phyloP scores from a whole-genome alignment of 2,113 vertebrate genomes.

The Tragulus kanchil region DNA sequence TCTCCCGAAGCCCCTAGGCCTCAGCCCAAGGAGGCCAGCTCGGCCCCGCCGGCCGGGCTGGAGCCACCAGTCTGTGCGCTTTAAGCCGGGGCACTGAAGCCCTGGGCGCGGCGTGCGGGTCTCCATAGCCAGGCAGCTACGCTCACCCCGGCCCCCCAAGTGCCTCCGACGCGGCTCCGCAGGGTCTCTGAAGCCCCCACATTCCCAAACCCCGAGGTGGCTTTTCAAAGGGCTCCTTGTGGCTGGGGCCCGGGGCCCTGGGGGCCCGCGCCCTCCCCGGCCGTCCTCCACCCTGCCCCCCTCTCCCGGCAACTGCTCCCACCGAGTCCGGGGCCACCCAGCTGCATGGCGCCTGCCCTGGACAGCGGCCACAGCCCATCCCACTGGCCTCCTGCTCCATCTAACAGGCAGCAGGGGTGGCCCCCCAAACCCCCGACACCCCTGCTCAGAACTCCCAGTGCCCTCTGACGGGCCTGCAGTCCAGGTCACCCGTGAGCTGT shows the following conservation, averaged over 20 bases:
- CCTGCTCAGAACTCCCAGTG: neutral
- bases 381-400: neutral
- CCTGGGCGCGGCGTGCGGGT: neutral
- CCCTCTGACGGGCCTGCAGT: neutral
- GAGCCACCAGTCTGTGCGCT: too few relatives aligned
- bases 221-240: neutral
- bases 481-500: neutral
- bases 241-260: rapidly evolving
- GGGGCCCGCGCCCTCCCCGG: neutral
- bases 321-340: neutral
- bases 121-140: neutral
- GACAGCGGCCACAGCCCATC: neutral
- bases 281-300: neutral
- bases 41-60: too few relatives aligned
- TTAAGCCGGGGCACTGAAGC: too few relatives aligned
- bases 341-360: neutral
- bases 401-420: rapidly evolving
- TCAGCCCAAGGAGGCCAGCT: neutral
- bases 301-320: neutral
- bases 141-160: too few relatives aligned
- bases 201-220: too few relatives aligned
- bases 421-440: rapidly evolving
- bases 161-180: neutral
- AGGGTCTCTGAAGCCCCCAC: neutral
- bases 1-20: too few relatives aligned